Base-by-base conservation (phyloP, 2,888 invertebrate genomes). In the Drosophila greeni region DNA sequence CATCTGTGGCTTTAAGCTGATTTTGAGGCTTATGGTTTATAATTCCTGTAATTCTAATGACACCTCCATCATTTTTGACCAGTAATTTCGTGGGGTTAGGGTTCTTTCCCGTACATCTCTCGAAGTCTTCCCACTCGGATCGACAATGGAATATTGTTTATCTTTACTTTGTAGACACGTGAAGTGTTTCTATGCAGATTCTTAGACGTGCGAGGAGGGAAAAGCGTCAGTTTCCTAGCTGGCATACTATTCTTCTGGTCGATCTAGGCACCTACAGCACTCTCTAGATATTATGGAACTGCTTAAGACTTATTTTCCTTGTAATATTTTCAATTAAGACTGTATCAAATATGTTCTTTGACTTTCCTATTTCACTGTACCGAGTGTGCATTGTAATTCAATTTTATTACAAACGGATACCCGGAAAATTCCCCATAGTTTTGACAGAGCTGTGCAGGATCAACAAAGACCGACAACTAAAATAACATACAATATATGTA, bases 81-180 rank as follows among this genome's bases (percentile, higher is more conserved):
- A 12, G 16, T 2, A n/a, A 16, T n/a, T 43, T 42, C 3, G 11
- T 6, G 16, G n/a, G 12, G 26, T 7, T 4, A 18, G 12, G 12
- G 12, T 45, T 18, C 29, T 29, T 11, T 29, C 1, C 18, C 20
- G 12, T 14, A 11, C n/a, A n/a, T 9, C 29, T 23, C 23, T n/a
- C n/a, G n/a, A n/a, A 20, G 29, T 45, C 31, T 20, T 1, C 11
- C 20, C 24, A 33, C 59, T 34, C 42, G 12, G 11, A 40, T 40
- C 55, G 16, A 12, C 40, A 20, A 11, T 16, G 11, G 20, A 16
- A 14, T 20, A 33, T 58, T 42, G 58, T 58, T 58, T 58, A 58
- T 58, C 58, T 58, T 58, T 58, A 34, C 26, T 42, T 58, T 42
- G 58, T 58, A 42, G 40, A 42, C 59, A 58, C 58, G 59, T 59